Evolutionary conservation across 2,113 vertebrate species (phyloP).

Genomic region (Chascanopsetta lugubris): DNA sequence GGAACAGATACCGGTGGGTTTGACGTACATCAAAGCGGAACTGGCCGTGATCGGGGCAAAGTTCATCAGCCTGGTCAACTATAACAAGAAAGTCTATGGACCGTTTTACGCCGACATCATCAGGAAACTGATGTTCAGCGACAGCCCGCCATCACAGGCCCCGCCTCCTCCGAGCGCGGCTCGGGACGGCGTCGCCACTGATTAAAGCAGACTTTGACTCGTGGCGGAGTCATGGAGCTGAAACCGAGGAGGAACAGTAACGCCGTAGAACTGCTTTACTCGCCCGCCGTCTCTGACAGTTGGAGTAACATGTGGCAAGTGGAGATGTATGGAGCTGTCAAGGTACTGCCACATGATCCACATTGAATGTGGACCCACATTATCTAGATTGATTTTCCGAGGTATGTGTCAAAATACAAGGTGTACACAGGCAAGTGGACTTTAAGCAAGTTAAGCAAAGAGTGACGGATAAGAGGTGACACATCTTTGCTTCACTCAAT

Average conservation of each 20-base stretch:
- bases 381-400: constrained; percentile 5
- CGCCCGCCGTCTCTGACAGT: constrained; percentile 3
- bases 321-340: constrained; percentile 22
- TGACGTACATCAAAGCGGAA: constrained; percentile 86
- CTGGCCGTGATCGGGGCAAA: constrained; percentile 82
- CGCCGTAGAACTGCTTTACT: constrained; percentile 12
- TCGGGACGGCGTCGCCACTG: constrained; percentile 38
- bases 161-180: constrained; percentile 55
- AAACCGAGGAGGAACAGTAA: constrained; percentile 1
- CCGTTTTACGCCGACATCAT: constrained; percentile 93
- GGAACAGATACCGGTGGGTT: constrained; percentile 85
- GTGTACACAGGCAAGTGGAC: too few species aligned
- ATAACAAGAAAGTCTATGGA: constrained; percentile 91
- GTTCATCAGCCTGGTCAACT: constrained; percentile 87
- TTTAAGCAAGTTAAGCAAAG: too few species aligned
- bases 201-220: constrained; percentile 40
- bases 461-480: too few species aligned
- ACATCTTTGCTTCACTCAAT: too few species aligned
- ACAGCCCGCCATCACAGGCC: constrained; percentile 42
- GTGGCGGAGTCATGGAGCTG: neutral
- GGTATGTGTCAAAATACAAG: neutral
- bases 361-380: constrained; percentile 25
- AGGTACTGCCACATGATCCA: neutral
- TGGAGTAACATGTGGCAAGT: constrained; percentile 16
- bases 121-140: constrained; percentile 86